These are phyloP conservation scores for Hypomesus transpacificus DNA, from an alignment of 2,113 vertebrate species.

Conservation along the genomic window DNA sequence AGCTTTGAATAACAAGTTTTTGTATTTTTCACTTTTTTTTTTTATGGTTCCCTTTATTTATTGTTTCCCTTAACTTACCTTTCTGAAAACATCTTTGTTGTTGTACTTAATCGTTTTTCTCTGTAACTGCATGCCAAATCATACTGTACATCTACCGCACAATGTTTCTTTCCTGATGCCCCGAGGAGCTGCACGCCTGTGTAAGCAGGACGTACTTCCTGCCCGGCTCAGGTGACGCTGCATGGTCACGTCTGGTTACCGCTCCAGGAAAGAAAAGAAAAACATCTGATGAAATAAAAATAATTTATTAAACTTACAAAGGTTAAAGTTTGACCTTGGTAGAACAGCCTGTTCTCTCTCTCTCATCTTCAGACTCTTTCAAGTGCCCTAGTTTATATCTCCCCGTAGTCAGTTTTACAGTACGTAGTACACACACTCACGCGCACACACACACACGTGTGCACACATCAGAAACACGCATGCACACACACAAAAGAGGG, in stretches of 20 bases:
- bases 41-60: not conserved
- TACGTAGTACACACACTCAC: constrained; percentile 50
- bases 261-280: constrained; percentile 24
- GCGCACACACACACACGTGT: constrained; percentile 15
- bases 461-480: constrained; percentile 40
- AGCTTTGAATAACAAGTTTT: constrained; percentile 2
- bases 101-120: constrained; percentile 1
- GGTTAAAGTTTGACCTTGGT: constrained; percentile 81
- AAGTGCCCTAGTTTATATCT: constrained; percentile 64
- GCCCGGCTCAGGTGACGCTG: constrained; percentile 12
- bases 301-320: constrained; percentile 90
- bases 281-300: constrained; percentile 75
- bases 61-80: not conserved
- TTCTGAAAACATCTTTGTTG: not conserved
- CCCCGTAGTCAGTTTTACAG: constrained; percentile 64
- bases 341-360: constrained; percentile 73
- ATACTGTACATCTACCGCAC: constrained; percentile 6
- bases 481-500: constrained; percentile 47
- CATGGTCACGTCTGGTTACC: constrained; percentile 8
- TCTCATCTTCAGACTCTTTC: constrained; percentile 65
- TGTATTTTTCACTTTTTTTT: constrained; percentile 16
- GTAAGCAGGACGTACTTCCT: not conserved
- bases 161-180: too few relatives aligned
- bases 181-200: too few relatives aligned
- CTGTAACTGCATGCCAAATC: constrained; percentile 42